phyloP scores from a whole-genome alignment of 2,113 vertebrate species.

The Brienomyrus longianalis region DNA sequence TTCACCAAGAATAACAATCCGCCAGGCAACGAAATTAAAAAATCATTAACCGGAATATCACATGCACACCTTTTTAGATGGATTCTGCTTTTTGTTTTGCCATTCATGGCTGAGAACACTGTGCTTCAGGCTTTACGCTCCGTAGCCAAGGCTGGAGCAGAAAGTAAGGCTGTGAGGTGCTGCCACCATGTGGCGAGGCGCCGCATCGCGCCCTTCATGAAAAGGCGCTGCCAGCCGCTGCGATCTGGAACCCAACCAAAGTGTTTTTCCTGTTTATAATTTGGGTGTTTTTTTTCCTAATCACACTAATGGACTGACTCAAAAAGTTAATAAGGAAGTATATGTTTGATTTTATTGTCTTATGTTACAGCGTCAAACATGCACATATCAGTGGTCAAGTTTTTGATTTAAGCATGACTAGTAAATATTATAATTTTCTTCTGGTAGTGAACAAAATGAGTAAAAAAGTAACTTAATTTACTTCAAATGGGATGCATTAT shows the following conservation, averaged over 20 bases:
- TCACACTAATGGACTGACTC: background rate
- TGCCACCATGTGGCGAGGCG: constrained; percentile 21
- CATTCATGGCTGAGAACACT: constrained; percentile 28
- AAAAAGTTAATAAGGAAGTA: background rate
- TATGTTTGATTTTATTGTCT: constrained; percentile 10
- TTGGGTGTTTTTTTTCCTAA: background rate
- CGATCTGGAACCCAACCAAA: background rate
- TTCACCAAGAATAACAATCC: background rate
- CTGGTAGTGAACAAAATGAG: background rate
- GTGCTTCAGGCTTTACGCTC: constrained; percentile 26
- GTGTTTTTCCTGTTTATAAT: background rate
- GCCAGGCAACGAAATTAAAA: background rate
- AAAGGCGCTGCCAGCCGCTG: background rate
- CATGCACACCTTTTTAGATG: background rate
- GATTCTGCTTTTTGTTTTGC: background rate
- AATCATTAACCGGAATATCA: background rate
- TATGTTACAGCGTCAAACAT: background rate
- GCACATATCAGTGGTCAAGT: background rate
- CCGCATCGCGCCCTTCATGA: background rate
- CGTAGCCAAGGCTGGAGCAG: background rate
- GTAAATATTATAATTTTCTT: background rate
- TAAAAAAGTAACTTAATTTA: background rate
- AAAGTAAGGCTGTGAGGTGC: background rate
- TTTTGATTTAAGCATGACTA: background rate
- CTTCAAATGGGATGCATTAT: background rate